Base-by-base conservation (phyloP, 2,797 vertebrate species). In the Cynodonichthys magdalenae region DNA sequence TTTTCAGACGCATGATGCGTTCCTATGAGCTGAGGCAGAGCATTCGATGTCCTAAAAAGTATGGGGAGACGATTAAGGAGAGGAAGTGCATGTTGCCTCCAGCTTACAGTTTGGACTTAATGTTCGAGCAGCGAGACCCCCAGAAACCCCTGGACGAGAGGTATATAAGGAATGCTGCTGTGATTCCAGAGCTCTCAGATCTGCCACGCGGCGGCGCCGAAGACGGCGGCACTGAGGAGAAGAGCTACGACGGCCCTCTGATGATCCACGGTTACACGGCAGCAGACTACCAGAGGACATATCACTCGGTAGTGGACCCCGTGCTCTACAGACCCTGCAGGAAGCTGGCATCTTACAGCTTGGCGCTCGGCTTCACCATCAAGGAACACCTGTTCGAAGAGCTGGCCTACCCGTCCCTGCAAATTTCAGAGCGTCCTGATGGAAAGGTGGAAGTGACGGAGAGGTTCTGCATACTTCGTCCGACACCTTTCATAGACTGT, bases 261-360 rank as follows among this genome's bases (percentile, higher is more conserved):
- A 65, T 68, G 75, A 91, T 92, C 79, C 90, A 92, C n/a, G 87
- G 86, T 46, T 92, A 92, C 59, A 85, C 86, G 0, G 68, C 77
- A 1, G 63, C 80, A 39, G 83, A 89, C 50, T 92, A 92, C 80
- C 77, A 59, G 77, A 71, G 76, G 56, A 79, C 69, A 0, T 90
- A 93, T 79, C 87, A 87, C 0, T 68, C 85, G 0, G 86, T 92
- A 78, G 91, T 92, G 7, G 91, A 92, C 64, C 88, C 89, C 0
- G 77, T 92, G 78, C 86, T 92, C 53, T 59, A 73, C 39, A 82
- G 57, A 12, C 69, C 85, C 12, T 72, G 70, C 0, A 82, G 89
- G 45, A 82, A 75, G 52, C 76, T 66, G 3, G 20, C 34, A 50
- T 66, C 74, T 64, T 90, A 91, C 79, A 91, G 83, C 45, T 31